Percentiles rank a stretch among this genome's conserved stretches.
Conservation (phyloP, 2,797 vertebrate genomes). For the Hozukius guyotensis region DNA sequence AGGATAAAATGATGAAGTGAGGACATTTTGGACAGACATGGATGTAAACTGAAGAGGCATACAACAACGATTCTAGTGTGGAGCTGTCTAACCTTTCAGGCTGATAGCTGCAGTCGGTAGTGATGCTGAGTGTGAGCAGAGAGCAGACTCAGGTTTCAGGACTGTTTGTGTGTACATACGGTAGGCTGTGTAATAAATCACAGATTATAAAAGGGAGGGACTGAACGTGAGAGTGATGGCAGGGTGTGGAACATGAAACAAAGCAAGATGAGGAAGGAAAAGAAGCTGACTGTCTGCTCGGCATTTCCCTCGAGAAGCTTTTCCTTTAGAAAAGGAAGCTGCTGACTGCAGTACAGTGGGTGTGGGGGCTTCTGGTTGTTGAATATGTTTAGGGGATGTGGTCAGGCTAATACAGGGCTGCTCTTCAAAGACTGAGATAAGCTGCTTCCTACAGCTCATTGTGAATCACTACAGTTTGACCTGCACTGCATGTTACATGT, state of each 20-base stretch:
- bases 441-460: background rate
- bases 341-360: background rate
- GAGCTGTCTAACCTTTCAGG: background rate
- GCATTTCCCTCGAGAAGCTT: slow-evolving; percentile 34
- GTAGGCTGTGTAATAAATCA: background rate
- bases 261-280: slow-evolving; percentile 40
- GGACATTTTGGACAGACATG: too few species aligned
- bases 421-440: slow-evolving; percentile 3
- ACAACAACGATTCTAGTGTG: too few species aligned
- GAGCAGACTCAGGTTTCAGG: background rate
- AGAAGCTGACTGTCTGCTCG: slow-evolving; percentile 1
- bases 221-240: background rate
- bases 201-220: background rate
- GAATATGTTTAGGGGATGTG: background rate
- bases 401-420: background rate
- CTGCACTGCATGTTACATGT: background rate
- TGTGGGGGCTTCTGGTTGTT: background rate
- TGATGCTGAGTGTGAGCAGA: background rate
- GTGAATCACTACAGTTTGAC: background rate
- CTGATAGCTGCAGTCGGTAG: background rate
- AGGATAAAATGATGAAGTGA: too few species aligned
- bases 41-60: too few species aligned
- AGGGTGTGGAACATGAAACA: slow-evolving; percentile 7
- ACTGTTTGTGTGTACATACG: background rate
- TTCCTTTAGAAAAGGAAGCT: slow-evolving; percentile 1